These are phyloP conservation scores for Archips xylosteana DNA, from an alignment of 2,888 invertebrate genomes.

Conservation along the genomic window DNA sequence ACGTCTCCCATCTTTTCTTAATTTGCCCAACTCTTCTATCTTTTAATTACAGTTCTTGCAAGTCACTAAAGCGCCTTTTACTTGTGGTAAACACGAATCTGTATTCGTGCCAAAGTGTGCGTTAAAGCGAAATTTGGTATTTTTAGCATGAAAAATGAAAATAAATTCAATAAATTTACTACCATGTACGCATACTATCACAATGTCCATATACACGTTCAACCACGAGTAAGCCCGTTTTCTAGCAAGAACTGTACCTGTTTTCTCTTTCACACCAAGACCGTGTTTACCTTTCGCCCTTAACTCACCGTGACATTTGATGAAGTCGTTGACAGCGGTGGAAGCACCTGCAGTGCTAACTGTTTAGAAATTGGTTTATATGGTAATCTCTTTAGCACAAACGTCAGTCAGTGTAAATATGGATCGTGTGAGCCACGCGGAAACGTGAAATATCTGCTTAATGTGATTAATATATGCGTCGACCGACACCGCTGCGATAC, in stretches of 20 bases:
- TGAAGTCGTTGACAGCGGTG: conserved; percentile 18
- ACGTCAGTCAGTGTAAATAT: conserved; percentile 7
- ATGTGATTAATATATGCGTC: conserved; percentile 23
- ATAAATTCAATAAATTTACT: too few relatives aligned
- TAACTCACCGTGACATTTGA: conserved; percentile 30
- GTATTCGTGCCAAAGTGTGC: too few relatives aligned
- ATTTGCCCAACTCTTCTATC: not conserved
- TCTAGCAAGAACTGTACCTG: too few relatives aligned
- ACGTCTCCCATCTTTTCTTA: not conserved
- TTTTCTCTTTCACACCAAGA: too few relatives aligned
- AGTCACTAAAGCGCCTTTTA: too few relatives aligned
- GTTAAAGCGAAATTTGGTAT: too few relatives aligned
- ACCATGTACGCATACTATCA: too few relatives aligned
- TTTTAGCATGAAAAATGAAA: too few relatives aligned
- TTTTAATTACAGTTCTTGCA: not conserved
- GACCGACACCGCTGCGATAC: not conserved
- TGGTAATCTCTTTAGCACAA: conserved; percentile 35
- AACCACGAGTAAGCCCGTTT: too few relatives aligned
- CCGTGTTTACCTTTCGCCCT: not conserved
- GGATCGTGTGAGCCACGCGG: conserved; percentile 4
- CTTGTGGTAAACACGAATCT: too few relatives aligned
- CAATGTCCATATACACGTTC: too few relatives aligned
- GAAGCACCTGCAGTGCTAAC: conserved; percentile 44
- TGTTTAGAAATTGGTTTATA: conserved; percentile 44
- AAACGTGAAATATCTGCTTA: conserved; percentile 28